phyloP scores from a whole-genome alignment of 2,113 vertebrate genomes.

The Nibea albiflora region DNA sequence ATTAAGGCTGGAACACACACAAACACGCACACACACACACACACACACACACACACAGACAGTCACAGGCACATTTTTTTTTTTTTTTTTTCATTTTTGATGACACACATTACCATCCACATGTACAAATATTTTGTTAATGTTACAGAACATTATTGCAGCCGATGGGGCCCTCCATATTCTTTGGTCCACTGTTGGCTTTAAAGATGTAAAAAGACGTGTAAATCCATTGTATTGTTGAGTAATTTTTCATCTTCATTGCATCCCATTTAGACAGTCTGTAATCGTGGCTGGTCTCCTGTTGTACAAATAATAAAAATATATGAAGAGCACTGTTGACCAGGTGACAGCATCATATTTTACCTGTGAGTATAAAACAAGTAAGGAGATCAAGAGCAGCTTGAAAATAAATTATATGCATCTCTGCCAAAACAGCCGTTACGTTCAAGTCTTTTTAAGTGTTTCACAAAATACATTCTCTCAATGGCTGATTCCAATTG shows the following conservation, averaged over 20 bases:
- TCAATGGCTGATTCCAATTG: constrained; percentile 70
- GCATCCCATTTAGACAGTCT: constrained; percentile 53
- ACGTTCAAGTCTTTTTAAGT: constrained; percentile 83
- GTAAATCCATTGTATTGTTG: constrained; percentile 34
- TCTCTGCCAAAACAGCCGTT: constrained; percentile 73
- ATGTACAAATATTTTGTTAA: constrained; percentile 41
- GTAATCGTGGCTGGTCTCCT: constrained; percentile 48
- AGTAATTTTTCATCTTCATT: constrained; percentile 52
- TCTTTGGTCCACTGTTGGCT: constrained; percentile 68
- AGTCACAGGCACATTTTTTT: constrained; percentile 62
- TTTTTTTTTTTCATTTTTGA: constrained; percentile 34
- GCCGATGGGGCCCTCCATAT: constrained; percentile 51
- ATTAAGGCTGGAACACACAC: constrained; percentile 83
- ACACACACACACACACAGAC: constrained; percentile 25
- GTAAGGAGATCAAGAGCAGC: constrained; percentile 76
- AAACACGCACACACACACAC: constrained; percentile 60
- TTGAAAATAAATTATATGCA: constrained; percentile 84
- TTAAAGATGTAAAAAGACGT: constrained; percentile 57
- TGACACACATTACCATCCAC: constrained; percentile 54
- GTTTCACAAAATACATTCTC: constrained; percentile 87
- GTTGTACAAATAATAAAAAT: constrained; percentile 41
- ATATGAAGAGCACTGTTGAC: constrained; percentile 51
- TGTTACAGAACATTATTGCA: constrained; percentile 61
- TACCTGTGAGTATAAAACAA: constrained; percentile 55
- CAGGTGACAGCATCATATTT: constrained; percentile 60